Evolutionary conservation across 2,113 vertebrate genomes (phyloP).

Genomic region (Suricata suricatta): DNA sequence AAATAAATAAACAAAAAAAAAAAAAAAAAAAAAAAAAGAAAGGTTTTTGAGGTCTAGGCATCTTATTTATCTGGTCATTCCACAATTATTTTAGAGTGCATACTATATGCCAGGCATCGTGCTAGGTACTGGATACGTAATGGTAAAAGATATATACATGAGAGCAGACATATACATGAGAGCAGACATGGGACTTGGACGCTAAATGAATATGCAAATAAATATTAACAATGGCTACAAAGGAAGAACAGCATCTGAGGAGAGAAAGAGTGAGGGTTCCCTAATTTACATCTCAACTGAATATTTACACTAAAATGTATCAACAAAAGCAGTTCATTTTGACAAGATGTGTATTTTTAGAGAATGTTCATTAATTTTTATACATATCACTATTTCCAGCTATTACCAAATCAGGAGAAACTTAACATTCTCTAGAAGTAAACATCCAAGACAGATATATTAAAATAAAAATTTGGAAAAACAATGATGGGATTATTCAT

Average conservation of each 20-base stretch:
- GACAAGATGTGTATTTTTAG: not conserved
- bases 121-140: not conserved
- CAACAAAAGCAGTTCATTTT: not conserved
- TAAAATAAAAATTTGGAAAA: conserved; percentile 34
- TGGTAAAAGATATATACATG: not conserved
- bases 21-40: not conserved
- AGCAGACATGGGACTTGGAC: not conserved
- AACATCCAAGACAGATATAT: not conserved
- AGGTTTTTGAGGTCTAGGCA: not conserved
- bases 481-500: not conserved
- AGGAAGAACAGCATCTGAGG: not conserved
- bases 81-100: not conserved
- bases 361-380: conserved; percentile 3
- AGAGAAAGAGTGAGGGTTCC: not conserved
- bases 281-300: not conserved
- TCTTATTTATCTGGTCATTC: conserved; percentile 39
- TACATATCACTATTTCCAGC: not conserved
- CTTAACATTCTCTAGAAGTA: conserved; percentile 12
- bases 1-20: too few species aligned
- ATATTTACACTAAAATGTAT: not conserved
- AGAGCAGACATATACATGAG: not conserved
- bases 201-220: not conserved
- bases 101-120: not conserved
- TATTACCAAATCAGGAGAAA: conserved; percentile 17
- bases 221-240: not conserved